phyloP scores from a whole-genome alignment of 2,113 vertebrate species.

The Spermophilus dauricus region DNA sequence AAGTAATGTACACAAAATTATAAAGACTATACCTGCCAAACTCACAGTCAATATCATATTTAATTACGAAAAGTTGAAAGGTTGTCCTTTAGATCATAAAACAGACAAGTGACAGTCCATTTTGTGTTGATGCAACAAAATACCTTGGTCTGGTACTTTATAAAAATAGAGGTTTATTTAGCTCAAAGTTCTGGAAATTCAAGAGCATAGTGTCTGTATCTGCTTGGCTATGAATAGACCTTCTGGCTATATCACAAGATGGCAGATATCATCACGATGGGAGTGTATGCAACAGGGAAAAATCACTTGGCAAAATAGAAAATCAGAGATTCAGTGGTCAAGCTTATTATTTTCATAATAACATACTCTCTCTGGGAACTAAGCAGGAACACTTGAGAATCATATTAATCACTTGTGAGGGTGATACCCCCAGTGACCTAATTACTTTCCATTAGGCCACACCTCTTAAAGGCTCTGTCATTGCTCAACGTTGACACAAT shows the following conservation, averaged over 20 bases:
- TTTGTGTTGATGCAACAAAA: no score
- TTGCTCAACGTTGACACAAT: neutral
- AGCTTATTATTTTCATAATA: neutral
- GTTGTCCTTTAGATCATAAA: neutral
- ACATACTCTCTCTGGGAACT: neutral
- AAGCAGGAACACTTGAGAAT: neutral
- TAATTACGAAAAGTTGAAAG: neutral
- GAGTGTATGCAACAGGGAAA: neutral
- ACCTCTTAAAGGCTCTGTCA: neutral
- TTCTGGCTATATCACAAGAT: neutral
- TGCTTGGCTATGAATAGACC: neutral
- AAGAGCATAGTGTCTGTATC: neutral
- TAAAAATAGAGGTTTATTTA: no score
- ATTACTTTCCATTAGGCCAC: neutral
- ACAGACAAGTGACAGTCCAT: neutral
- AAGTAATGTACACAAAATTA: no score
- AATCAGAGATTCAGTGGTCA: neutral
- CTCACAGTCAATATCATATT: neutral
- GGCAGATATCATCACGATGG: neutral
- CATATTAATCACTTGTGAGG: neutral
- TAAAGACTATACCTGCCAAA: no score
- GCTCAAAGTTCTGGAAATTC: no score
- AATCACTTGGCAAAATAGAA: neutral
- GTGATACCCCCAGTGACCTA: neutral
- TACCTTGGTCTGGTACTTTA: no score